Evolutionary conservation across 2,113 vertebrate genomes (phyloP).

Genomic region (Daubentonia madagascariensis): DNA sequence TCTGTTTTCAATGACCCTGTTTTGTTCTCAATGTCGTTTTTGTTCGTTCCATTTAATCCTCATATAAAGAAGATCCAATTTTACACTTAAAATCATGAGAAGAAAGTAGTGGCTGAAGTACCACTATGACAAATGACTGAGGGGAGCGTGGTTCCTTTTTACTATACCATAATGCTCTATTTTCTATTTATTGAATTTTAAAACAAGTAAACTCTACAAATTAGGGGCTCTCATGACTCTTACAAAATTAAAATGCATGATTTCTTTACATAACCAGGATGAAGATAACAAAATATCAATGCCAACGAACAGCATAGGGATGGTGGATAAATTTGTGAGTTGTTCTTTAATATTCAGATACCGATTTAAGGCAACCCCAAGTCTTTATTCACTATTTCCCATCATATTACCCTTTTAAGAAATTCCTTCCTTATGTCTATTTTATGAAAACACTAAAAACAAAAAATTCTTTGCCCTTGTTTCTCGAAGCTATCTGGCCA

Average conservation of each 20-base stretch:
- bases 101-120: neutral
- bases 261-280: neutral
- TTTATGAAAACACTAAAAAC: conserved; percentile 3
- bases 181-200: neutral
- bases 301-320: neutral
- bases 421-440: neutral
- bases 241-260: neutral
- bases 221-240: neutral
- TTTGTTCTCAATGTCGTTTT: neutral
- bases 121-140: neutral
- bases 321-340: neutral
- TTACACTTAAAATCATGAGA: neutral
- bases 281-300: conserved; percentile 5
- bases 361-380: neutral
- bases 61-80: neutral
- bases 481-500: neutral
- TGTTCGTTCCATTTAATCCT: neutral
- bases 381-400: neutral
- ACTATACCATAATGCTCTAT: neutral
- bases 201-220: neutral
- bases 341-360: neutral
- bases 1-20: neutral
- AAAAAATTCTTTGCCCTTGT: neutral
- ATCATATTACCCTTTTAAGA: neutral
- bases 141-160: neutral